A percentile compares a stretch with the other conserved stretches of the same genome.
Evolutionary conservation across 2,113 vertebrate genomes (phyloP).

Genomic region (Centrocercus urophasianus): DNA sequence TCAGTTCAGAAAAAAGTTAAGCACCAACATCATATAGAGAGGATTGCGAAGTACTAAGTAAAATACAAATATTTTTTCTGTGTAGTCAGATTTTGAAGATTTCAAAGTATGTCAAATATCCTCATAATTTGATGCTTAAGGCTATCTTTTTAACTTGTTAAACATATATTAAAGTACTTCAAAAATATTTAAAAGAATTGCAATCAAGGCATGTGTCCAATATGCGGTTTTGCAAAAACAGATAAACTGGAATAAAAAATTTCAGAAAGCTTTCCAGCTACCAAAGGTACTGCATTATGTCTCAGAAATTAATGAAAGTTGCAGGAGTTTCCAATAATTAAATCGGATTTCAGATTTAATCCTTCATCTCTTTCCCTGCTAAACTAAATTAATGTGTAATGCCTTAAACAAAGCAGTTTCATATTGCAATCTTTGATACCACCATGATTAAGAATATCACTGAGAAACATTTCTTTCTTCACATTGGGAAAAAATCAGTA

Average conservation of each 20-base stretch:
- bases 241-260: neutral
- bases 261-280: neutral
- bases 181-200: neutral
- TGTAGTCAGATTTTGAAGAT: neutral
- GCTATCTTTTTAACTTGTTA: neutral
- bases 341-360: conserved; percentile 37
- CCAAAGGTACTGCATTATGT: neutral
- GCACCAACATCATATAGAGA: neutral
- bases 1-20: neutral
- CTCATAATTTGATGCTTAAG: neutral
- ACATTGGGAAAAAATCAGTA: neutral
- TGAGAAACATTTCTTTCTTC: neutral
- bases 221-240: rapidly evolving
- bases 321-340: neutral
- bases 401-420: neutral
- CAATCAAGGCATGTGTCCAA: neutral
- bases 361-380: neutral
- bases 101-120: neutral
- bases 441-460: conserved; percentile 20
- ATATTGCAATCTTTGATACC: conserved; percentile 18
- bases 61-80: neutral
- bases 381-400: neutral
- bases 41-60: neutral
- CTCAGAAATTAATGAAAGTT: conserved; percentile 30
- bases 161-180: neutral